These are phyloP conservation scores for Anastrepha obliqua DNA, from an alignment of 1,140 invertebrate genomes.

Conservation along the genomic window DNA sequence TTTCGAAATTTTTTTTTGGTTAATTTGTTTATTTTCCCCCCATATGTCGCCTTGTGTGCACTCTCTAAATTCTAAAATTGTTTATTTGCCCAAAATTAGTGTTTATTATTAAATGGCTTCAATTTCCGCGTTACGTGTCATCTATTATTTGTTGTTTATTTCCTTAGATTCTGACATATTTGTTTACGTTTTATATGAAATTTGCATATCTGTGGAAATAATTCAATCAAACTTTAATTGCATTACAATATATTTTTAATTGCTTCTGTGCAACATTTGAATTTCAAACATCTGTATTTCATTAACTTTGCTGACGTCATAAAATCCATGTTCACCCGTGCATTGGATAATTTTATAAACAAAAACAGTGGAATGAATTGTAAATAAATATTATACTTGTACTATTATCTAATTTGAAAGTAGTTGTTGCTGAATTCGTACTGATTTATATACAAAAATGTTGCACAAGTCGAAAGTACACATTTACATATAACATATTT, in stretches of 20 bases:
- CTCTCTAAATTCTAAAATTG: not conserved
- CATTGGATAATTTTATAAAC: not conserved
- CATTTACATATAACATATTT: no score
- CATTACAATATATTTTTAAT: constrained; percentile 8
- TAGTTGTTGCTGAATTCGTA: no score
- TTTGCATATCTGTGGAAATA: constrained; percentile 14
- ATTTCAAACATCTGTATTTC: constrained; percentile 5
- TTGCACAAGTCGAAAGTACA: no score
- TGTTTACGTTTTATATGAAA: not conserved
- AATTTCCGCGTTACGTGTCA: constrained; percentile 25
- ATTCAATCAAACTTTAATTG: constrained; percentile 34
- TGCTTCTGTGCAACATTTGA: not conserved
- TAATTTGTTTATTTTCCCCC: not conserved
- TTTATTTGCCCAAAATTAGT: constrained; percentile 24
- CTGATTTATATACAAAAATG: no score
- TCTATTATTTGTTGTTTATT: not conserved
- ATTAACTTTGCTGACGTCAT: constrained; percentile 31
- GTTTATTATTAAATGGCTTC: not conserved
- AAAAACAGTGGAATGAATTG: not conserved
- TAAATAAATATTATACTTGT: no score
- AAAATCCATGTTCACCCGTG: not conserved
- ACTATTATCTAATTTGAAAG: no score
- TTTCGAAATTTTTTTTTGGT: not conserved
- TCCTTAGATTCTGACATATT: constrained; percentile 3
- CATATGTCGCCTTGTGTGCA: not conserved